Base-by-base conservation (phyloP, 1,140 invertebrate species). In the Wiebesia pumilae region DNA sequence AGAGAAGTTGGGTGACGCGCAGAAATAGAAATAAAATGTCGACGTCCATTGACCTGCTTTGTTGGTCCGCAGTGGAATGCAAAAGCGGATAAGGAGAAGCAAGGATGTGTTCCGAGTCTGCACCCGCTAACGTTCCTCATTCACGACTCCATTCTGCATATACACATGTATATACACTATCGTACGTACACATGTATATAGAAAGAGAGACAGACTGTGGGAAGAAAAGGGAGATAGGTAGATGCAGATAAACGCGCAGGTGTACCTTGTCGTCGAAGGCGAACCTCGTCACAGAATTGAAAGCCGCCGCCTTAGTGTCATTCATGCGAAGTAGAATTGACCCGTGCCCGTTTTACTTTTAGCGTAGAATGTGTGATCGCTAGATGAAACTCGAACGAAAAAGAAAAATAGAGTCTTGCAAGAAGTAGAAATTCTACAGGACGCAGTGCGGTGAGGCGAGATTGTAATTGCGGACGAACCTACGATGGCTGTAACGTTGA, bases 21-120 rank as follows among this genome's bases (percentile, higher is more conserved):
- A 40, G 58, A 21, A 40, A n/a, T 7, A 27, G 24, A 58, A 54
- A 65, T 62, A 38, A 43, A 67, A 81, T 12, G 19, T 24, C 24
- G n/a, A 19, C 21, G 69, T 58, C 30, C 51, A 81, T 78, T 33
- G 75, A 78, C 40, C 58, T 65, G 24, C 47, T 82, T 69, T 82
- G 65, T n/a, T 9, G 43, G 24, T 27, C 14, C 24, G 24, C 21
- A 62, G 58, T 10, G 24, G 40, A n/a, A 82, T 69, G 65, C 38
- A 69, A 71, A 69, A 33, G 40, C 33, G 58, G 54, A 33, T 80
- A 62, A 58, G 54, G 9, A 80, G 54, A 27, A 80, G 3, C 71
- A 47, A 1, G 75, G 78, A 80, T 80, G 43, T 30, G 75, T 43
- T 78, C 30, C n/a, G 51, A 51, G 71, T 75, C 16, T 16, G 71